A percentile compares a stretch with the other conserved stretches of the same genome.
Evolutionary conservation across 2,888 invertebrate species (phyloP).

Genomic region (Scaptomyza polygonia): DNA sequence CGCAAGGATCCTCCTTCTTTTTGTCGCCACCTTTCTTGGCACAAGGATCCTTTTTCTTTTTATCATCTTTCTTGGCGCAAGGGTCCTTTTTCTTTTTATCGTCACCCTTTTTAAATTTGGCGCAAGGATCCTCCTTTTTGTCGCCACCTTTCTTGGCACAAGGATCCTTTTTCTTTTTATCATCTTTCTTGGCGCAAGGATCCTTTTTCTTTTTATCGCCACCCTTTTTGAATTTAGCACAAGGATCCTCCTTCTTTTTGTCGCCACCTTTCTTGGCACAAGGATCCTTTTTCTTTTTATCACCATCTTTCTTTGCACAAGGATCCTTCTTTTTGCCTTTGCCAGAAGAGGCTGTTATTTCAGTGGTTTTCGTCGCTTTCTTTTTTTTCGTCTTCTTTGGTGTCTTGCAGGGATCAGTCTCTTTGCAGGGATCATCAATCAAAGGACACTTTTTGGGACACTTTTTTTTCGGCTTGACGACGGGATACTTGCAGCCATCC

Average conservation of each 20-base stretch:
- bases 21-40: conserved; percentile 7
- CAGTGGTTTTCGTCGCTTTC: conserved; percentile 9
- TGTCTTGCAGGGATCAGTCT: conserved; percentile 42
- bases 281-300: conserved; percentile 23
- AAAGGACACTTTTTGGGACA: conserved; percentile 61
- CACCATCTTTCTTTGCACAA: conserved; percentile 12
- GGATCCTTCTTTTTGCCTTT: conserved; percentile 16
- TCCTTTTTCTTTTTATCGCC: conserved; percentile 17
- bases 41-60: conserved; percentile 22
- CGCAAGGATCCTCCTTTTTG: conserved; percentile 17
- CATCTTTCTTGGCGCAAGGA: conserved; percentile 16
- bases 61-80: no score
- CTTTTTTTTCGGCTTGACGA: conserved; percentile 65
- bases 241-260: conserved; percentile 23
- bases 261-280: conserved; percentile 3
- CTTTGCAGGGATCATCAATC: conserved; percentile 61
- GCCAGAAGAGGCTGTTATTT: conserved; percentile 31
- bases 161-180: conserved; percentile 9
- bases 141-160: conserved; percentile 13
- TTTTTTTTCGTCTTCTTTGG: conserved; percentile 23
- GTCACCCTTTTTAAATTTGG: conserved; percentile 6
- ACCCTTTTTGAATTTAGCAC: no score
- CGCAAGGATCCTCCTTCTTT: conserved; percentile 24
- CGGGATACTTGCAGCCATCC: conserved; percentile 66
- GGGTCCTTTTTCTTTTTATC: conserved; percentile 25